Percentiles rank a stretch among this genome's conserved stretches.
These are phyloP conservation scores for Sarcophaga variegata DNA, from an alignment of 2,888 invertebrate species.

Conservation along the genomic window DNA sequence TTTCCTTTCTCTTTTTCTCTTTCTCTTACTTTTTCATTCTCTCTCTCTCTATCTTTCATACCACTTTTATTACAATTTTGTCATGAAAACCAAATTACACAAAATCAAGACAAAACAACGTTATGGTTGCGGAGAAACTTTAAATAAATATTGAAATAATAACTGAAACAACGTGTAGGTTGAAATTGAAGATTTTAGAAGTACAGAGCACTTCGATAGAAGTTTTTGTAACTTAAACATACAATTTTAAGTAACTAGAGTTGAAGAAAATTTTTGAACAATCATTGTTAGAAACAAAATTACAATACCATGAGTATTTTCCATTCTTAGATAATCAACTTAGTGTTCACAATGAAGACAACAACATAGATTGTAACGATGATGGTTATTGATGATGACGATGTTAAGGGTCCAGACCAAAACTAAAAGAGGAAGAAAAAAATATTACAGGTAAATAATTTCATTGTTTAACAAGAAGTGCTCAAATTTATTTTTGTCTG, in stretches of 20 bases:
- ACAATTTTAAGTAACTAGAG: slow-evolving; percentile 37
- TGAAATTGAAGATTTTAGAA: slow-evolving; percentile 51
- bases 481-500: slow-evolving; percentile 4
- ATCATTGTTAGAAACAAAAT: slow-evolving; percentile 34
- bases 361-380: neutral
- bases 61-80: neutral
- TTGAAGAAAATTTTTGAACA: slow-evolving; percentile 34
- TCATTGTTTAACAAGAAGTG: slow-evolving; percentile 53
- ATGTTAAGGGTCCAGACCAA: slow-evolving; percentile 30
- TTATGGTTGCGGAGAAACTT: slow-evolving; percentile 39
- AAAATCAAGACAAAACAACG: slow-evolving; percentile 23
- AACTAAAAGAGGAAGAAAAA: slow-evolving; percentile 27
- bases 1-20: too few relatives aligned
- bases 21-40: neutral
- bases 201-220: slow-evolving; percentile 14
- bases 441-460: slow-evolving; percentile 53
- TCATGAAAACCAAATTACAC: slow-evolving; percentile 14
- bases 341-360: slow-evolving; percentile 26
- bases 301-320: neutral
- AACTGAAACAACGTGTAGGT: slow-evolving; percentile 1
- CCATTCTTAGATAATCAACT: neutral
- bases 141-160: slow-evolving; percentile 58
- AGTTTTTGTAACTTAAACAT: neutral
- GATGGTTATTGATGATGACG: neutral
- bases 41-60: neutral